Base-by-base conservation (phyloP, 2,113 vertebrate species). In the Nannospalax galili region DNA sequence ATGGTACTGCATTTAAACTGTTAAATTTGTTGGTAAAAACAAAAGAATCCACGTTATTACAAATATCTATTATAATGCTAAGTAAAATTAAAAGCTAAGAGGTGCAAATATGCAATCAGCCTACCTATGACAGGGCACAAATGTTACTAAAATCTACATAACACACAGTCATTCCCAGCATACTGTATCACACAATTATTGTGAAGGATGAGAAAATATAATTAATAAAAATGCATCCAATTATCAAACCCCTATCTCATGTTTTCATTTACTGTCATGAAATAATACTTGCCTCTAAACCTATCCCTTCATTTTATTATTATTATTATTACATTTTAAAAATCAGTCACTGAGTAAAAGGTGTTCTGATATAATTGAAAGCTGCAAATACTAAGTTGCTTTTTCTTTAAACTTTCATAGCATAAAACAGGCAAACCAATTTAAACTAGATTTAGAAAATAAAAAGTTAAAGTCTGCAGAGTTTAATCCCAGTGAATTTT, bases 401-500 rank as follows among this genome's bases (percentile, higher is more conserved):
- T 30, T 37, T 42, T 10, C 86, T 78, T 95, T 94, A 91, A 95
- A 95, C 22, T 48, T 74, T 80, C 56, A 88, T 93, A 87, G 72
- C 74, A 95, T 94, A 96, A 97, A 96, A 95, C 91, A 93, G 93
- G 86, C 65, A 94, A 93, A 82, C 75, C 87, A 69, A 97, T 97
- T 97, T 96, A 92, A 95, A 96, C 85, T 60, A 95, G 91, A 95
- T 96, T 97, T 96, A 89, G 92, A 91, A 98, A 97, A 96, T 97
- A 97, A 97, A 97, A 97, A 92, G 87, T 92, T 90, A 80, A 87
- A 90, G 16, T 96, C 91, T 94, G 91, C 96, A 93, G 97, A 67
- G 95, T 96, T 97, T 96, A 97, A 97, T 97, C 94, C 95, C 82
- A 97, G 90, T 4, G 77, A 97, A 96, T 97, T 98, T 98, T 96